Evolutionary conservation across 1,140 invertebrate genomes (phyloP).

Genomic region (Lineus longissimus): DNA sequence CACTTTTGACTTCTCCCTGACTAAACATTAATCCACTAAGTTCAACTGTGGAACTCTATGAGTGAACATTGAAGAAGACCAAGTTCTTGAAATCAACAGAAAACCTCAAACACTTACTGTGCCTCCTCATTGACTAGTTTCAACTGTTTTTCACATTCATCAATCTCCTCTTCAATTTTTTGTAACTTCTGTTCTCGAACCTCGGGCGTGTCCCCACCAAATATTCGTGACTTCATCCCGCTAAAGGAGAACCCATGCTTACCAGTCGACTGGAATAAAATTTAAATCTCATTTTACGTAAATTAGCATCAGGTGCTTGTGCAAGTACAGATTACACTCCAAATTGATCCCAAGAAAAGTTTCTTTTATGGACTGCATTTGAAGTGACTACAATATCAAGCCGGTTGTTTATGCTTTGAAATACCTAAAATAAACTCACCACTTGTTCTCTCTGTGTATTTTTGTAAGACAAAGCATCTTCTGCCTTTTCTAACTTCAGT

Average conservation of each 20-base stretch:
- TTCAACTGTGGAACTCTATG: no score
- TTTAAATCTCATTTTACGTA: no score
- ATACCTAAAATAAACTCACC: constrained; percentile 21
- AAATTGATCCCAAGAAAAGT: no score
- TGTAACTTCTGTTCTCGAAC: constrained; percentile 71
- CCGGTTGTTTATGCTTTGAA: no score
- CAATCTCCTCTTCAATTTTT: constrained; percentile 68
- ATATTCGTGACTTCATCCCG: constrained; percentile 57
- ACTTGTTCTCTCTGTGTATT: constrained; percentile 60
- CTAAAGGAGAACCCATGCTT: constrained; percentile 58
- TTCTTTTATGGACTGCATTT: no score
- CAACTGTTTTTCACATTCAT: constrained; percentile 62
- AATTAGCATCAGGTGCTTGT: no score
- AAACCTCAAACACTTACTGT: constrained; percentile 55
- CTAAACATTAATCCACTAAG: no score
- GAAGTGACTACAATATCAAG: no score
- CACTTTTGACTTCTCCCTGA: no score
- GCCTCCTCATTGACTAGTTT: constrained; percentile 62
- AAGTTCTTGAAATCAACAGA: no score
- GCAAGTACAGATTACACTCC: no score
- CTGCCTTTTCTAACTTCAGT: constrained; percentile 67
- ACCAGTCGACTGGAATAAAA: constrained; percentile 53
- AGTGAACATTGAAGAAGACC: no score
- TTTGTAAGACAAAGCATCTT: constrained; percentile 61
- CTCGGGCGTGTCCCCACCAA: constrained; percentile 77